Base-by-base conservation (phyloP, 2,797 vertebrate genomes). In the Alca torda region DNA sequence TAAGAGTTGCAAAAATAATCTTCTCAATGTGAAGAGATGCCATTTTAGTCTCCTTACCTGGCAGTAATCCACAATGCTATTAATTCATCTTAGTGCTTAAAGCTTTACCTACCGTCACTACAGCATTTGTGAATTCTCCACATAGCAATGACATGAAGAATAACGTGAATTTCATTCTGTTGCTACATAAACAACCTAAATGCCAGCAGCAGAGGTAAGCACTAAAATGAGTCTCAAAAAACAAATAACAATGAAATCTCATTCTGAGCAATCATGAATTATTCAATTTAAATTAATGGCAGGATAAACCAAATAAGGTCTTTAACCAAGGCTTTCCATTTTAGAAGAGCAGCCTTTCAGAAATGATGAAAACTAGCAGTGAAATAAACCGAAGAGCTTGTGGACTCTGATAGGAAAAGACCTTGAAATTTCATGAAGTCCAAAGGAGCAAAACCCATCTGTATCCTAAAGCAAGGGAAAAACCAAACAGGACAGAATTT, bases 221-320 rank as follows among this genome's bases (percentile, higher is more conserved):
- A 73, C 35, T 46, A 79, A 79, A 94, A 82, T 85, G 80, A 90
- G 68, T 51, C 59, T 84, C 74, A 56, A 80, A 92, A 41, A 48
- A 3, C 64, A 96, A 91, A 61, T 35, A 86, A 63, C 68, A 75
- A 63, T 67, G 68, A 93, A 91, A 87, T 69, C 69, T 89, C 37
- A 28, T 51, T 37, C 56, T 84, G 30, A 91, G 43, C 20, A 81
- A 69, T 77, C 78, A 81, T 80, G 56, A 89, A 91, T 91, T 89
- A 91, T 81, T 91, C 74, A 60, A 69, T 76, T 87, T 81, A 69
- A 87, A 87, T 87, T 93, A 91, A 89, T n/a, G 19, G 33, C 41
- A 89, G 65, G 50, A 89, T 69, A 93, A 96, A 91, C 8, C 11
- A 89, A 93, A 83, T 39, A 10, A 57, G 81, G 25, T 64, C n/a